Conservation (phyloP, 2,888 invertebrate genomes). For the Acleris literana region DNA sequence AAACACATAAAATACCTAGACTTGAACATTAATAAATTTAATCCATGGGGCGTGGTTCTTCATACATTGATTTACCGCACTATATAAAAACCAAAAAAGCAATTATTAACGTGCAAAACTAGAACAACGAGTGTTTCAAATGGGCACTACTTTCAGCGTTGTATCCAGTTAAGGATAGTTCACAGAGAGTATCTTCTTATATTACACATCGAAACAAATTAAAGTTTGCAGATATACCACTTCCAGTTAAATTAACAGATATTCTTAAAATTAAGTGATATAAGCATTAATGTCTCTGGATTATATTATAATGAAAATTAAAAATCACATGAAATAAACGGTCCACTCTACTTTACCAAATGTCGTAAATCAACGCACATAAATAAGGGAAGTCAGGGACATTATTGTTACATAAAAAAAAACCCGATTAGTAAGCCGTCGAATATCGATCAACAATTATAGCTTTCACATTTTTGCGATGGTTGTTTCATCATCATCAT, state of each 20-base stretch:
- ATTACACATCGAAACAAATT: conserved; percentile 39
- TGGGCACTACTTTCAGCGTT: too few species aligned
- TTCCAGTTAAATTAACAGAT: conserved; percentile 44
- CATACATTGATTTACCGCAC: too few species aligned
- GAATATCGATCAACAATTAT: conserved; percentile 6
- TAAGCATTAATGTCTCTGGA: conserved; percentile 48
- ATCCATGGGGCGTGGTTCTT: too few species aligned
- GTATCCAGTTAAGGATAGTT: neutral
- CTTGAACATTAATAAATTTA: too few species aligned
- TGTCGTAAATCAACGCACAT: conserved; percentile 39
- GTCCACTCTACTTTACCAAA: conserved; percentile 43
- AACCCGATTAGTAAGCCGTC: conserved; percentile 32
- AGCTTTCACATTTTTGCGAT: conserved; percentile 34
- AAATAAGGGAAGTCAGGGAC: too few species aligned
- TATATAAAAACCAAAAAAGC: too few species aligned
- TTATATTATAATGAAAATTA: conserved; percentile 41
- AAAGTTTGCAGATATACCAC: conserved; percentile 42
- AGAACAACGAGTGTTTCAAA: too few species aligned
- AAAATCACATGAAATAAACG: conserved; percentile 38
- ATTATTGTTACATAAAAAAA: conserved; percentile 46
- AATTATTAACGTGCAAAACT: too few species aligned
- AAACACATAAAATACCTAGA: too few species aligned
- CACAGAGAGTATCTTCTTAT: conserved; percentile 32
- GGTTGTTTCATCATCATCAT: too few species aligned
- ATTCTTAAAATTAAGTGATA: conserved; percentile 43